A percentile compares a stretch with the other conserved stretches of the same genome.
phyloP scores from a whole-genome alignment of 2,113 vertebrate species.

The Crotalus tigris region DNA sequence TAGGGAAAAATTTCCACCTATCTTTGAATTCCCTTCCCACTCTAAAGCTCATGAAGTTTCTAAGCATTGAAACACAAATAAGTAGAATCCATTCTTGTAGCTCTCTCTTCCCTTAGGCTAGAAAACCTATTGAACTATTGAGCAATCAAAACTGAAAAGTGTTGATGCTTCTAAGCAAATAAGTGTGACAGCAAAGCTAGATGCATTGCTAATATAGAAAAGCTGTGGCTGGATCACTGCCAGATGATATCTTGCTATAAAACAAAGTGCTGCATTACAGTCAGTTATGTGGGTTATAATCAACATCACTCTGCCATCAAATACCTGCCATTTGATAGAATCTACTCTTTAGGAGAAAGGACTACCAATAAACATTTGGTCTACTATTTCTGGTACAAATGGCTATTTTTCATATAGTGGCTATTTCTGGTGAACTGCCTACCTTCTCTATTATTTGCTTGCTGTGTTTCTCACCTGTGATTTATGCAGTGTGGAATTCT shows the following conservation, averaged over 20 bases:
- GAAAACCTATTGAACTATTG: constrained; percentile 8
- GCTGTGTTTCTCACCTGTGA: not conserved
- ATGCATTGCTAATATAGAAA: not conserved
- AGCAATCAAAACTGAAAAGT: constrained; percentile 15
- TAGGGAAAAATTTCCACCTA: not conserved
- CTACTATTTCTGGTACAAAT: not conserved
- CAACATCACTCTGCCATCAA: not conserved
- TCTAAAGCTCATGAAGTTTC: not conserved
- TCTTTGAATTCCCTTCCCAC: not conserved
- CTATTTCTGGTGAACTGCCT: not conserved
- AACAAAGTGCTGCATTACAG: not conserved
- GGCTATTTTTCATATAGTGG: not conserved
- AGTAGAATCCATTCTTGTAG: not conserved
- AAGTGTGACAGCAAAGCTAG: not conserved
- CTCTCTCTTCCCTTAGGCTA: not conserved
- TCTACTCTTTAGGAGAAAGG: not conserved
- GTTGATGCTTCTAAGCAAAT: constrained; percentile 10
- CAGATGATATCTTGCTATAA: not conserved
- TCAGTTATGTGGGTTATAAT: not conserved
- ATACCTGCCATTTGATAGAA: not conserved
- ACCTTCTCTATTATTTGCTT: not conserved
- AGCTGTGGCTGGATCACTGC: not conserved
- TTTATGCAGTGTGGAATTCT: not conserved
- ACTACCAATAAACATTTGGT: not conserved
- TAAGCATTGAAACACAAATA: not conserved